These are phyloP conservation scores for Meandrusa payeni DNA, from an alignment of 2,888 invertebrate genomes.

Conservation along the genomic window DNA sequence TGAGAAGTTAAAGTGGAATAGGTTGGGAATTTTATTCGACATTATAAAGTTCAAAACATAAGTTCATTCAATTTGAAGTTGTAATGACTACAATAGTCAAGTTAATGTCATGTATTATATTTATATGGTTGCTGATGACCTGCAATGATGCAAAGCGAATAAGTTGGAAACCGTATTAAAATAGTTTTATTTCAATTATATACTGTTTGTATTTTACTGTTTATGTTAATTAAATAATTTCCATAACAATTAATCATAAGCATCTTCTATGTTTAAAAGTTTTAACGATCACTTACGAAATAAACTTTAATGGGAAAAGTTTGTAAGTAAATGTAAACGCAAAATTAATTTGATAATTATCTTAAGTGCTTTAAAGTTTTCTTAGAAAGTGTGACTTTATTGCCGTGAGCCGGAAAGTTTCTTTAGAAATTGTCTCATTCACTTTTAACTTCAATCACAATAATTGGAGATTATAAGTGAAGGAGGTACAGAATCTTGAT, in stretches of 20 bases:
- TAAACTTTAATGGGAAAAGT: conserved; percentile 16
- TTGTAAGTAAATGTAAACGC: conserved; percentile 10
- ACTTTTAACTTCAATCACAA: no score
- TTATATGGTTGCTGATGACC: no score
- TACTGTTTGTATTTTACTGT: no score
- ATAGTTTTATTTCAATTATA: no score
- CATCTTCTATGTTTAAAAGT: not conserved
- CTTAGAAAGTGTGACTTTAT: conserved; percentile 17
- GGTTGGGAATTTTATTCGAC: conserved; percentile 1
- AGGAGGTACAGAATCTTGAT: no score
- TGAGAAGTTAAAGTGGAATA: conserved; percentile 1
- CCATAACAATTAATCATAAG: no score
- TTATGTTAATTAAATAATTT: no score
- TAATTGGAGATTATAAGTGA: no score
- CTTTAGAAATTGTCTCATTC: conserved; percentile 10
- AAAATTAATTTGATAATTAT: conserved; percentile 23
- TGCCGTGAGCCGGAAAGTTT: conserved; percentile 5
- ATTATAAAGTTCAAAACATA: not conserved
- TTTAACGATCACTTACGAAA: not conserved
- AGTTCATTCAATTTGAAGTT: not conserved
- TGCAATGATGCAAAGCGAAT: no score
- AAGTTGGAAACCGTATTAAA: no score
- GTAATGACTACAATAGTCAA: not conserved
- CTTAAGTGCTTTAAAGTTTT: conserved; percentile 19
- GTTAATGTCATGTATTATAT: not conserved